Evolutionary conservation across 1,140 invertebrate genomes (phyloP).

Genomic region (Hylaeus anthracinus): DNA sequence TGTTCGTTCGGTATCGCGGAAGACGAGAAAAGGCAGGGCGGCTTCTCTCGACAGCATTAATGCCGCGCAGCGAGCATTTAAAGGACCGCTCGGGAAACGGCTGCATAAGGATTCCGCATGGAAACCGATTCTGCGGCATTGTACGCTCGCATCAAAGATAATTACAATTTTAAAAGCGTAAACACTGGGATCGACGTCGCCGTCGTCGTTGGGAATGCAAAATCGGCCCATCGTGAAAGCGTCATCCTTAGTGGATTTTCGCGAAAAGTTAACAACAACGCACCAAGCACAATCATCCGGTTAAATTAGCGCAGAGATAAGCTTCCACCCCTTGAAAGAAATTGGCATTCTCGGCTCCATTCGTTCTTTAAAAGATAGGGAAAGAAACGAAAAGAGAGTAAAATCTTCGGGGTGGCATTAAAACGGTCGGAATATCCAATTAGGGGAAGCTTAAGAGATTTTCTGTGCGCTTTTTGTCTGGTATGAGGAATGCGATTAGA

Average conservation of each 20-base stretch:
- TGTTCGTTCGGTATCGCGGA: no score
- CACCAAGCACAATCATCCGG: background rate
- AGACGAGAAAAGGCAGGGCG: background rate
- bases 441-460: conserved; percentile 37
- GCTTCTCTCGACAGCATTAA: background rate
- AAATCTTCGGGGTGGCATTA: conserved; percentile 14
- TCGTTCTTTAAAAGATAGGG: background rate
- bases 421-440: conserved; percentile 45
- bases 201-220: background rate
- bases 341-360: conserved; percentile 16
- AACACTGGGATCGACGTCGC: background rate
- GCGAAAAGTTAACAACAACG: background rate
- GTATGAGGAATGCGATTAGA: conserved; percentile 33
- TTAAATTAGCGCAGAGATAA: conserved; percentile 30
- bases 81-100: background rate
- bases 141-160: background rate
- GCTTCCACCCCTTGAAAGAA: background rate
- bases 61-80: background rate
- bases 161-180: conserved; percentile 11
- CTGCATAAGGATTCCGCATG: background rate
- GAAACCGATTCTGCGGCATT: background rate
- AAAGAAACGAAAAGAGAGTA: background rate
- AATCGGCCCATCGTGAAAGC: background rate
- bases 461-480: background rate
- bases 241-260: no score